Evolutionary conservation across 2,888 invertebrate genomes (phyloP).

Genomic region (Arenicola marina): DNA sequence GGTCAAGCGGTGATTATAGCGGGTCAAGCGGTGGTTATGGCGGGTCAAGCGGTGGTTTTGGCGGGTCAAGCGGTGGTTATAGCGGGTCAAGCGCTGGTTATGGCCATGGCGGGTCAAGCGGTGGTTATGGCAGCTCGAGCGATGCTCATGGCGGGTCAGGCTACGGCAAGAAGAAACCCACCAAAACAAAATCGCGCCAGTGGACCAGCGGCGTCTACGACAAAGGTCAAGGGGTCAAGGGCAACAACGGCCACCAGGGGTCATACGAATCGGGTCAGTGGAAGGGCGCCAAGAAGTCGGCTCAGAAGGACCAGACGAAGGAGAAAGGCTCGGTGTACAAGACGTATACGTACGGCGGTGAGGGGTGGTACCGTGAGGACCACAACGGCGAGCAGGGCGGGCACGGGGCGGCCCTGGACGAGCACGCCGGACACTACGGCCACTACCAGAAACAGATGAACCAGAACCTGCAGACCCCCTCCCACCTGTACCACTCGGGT

Average conservation of each 20-base stretch:
- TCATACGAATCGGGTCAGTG: not conserved
- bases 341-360: not conserved
- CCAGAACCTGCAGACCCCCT: not conserved
- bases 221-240: not conserved
- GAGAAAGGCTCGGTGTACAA: not conserved
- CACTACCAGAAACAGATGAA: not conserved
- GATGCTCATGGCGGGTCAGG: no score
- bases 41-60: no score
- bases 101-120: no score
- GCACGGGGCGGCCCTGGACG: not conserved
- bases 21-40: no score
- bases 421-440: not conserved
- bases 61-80: no score
- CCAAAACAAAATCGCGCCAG: not conserved
- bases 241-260: not conserved
- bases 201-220: not conserved
- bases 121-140: no score
- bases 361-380: not conserved
- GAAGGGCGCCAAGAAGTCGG: not conserved
- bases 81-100: no score
- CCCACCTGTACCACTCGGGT: not conserved
- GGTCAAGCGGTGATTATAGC: no score
- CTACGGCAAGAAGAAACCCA: no score
- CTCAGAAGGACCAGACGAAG: not conserved
- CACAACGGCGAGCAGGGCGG: not conserved